These are phyloP conservation scores for Bathynomus jamesi DNA, from an alignment of 1,140 invertebrate species.

Conservation along the genomic window DNA sequence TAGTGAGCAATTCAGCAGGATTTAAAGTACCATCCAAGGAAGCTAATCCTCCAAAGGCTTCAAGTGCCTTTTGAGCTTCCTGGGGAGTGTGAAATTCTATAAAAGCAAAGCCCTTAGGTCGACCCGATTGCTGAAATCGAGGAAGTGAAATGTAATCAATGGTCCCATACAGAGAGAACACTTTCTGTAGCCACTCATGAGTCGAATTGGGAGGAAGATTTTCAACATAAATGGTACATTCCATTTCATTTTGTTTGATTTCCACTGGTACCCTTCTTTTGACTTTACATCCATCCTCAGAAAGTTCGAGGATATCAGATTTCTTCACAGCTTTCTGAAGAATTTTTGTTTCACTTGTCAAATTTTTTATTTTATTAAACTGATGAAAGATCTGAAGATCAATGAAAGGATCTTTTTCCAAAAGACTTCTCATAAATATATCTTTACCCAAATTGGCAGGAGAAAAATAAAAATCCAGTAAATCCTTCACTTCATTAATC, in stretches of 20 bases:
- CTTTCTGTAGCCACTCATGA: not conserved
- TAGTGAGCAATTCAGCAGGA: not conserved
- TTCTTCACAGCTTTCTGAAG: not conserved
- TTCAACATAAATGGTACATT: not conserved
- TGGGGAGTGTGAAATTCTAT: not conserved
- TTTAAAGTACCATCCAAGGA: not conserved
- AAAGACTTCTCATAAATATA: not conserved
- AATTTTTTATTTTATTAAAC: not conserved
- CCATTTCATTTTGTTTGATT: not conserved
- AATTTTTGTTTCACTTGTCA: not conserved
- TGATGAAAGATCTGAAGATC: not conserved
- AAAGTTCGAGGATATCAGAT: not conserved
- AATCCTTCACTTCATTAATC: not conserved
- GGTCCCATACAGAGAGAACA: not conserved
- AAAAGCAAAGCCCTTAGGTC: not conserved
- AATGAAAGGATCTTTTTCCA: not conserved
- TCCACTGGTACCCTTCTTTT: not conserved
- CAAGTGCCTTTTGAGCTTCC: not conserved
- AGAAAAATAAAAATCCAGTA: not conserved
- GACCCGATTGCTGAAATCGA: not conserved
- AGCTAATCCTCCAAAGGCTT: not conserved
- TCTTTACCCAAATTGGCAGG: not conserved
- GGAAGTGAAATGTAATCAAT: not conserved
- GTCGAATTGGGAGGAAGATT: not conserved
- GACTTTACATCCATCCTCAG: not conserved